Conservation (phyloP, 1,140 invertebrate genomes). For the Diorhabda carinulata region DNA sequence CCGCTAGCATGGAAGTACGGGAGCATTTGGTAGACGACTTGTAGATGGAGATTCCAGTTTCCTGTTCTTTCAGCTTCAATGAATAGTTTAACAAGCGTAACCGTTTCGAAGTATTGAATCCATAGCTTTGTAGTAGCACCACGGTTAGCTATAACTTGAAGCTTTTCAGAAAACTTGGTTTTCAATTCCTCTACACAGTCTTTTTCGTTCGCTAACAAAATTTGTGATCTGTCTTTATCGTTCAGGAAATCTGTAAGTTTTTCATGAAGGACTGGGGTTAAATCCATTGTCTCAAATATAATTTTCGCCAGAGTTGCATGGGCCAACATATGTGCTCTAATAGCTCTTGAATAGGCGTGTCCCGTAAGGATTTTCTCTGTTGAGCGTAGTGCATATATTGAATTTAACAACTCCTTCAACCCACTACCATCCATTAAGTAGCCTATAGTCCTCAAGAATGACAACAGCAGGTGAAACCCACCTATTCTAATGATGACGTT, state of each 20-base stretch:
- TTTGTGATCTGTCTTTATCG: too few species aligned
- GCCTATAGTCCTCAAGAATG: slow-evolving; percentile 46
- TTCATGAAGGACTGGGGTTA: background rate
- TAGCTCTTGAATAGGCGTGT: slow-evolving; percentile 46
- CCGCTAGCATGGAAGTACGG: slow-evolving; percentile 7
- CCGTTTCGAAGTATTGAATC: slow-evolving; percentile 40
- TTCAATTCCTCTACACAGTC: too few species aligned
- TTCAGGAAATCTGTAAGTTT: too few species aligned
- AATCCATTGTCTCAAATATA: slow-evolving; percentile 19
- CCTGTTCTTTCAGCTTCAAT: slow-evolving; percentile 39
- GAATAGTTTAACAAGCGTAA: slow-evolving; percentile 34
- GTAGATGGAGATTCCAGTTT: slow-evolving; percentile 40
- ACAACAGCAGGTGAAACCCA: slow-evolving; percentile 47
- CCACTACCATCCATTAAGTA: slow-evolving; percentile 46
- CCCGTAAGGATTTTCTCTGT: slow-evolving; percentile 45
- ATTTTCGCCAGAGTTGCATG: slow-evolving; percentile 31
- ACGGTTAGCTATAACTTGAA: too few species aligned
- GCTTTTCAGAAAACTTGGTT: too few species aligned
- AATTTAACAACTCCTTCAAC: slow-evolving; percentile 40
- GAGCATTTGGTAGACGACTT: too few species aligned
- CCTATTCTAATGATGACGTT: slow-evolving; percentile 34
- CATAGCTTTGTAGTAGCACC: slow-evolving; percentile 34
- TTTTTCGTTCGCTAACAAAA: too few species aligned
- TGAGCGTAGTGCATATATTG: slow-evolving; percentile 39
- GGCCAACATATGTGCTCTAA: slow-evolving; percentile 46